Evolutionary conservation across 2,888 invertebrate species (phyloP).

Genomic region (Clusia tigrina): DNA sequence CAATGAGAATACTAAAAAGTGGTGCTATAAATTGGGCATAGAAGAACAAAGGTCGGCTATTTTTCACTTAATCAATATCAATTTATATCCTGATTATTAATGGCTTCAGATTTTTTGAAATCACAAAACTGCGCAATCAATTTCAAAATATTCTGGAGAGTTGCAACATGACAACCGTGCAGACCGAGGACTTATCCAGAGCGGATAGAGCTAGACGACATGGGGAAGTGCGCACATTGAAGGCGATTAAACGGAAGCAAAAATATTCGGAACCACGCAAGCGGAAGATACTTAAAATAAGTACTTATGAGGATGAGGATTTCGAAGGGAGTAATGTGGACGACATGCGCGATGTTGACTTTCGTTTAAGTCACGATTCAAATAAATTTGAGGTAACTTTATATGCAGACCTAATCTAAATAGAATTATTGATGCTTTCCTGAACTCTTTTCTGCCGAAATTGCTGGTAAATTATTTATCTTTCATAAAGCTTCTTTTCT

Average conservation of each 20-base stretch:
- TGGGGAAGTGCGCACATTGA: constrained; percentile 88
- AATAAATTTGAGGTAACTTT: constrained; percentile 77
- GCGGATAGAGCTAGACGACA: constrained; percentile 82
- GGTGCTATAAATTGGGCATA: constrained; percentile 89
- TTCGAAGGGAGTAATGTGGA: constrained; percentile 67
- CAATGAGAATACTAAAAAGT: constrained; percentile 70
- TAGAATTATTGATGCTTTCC: constrained; percentile 42
- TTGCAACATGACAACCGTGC: constrained; percentile 69
- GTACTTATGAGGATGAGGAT: constrained; percentile 55
- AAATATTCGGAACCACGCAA: constrained; percentile 76
- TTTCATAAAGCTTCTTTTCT: no score
- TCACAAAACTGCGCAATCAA: constrained; percentile 90
- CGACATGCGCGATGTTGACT: constrained; percentile 88
- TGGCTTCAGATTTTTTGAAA: constrained; percentile 80
- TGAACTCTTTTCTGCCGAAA: no score
- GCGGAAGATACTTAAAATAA: constrained; percentile 67
- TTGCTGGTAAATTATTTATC: no score
- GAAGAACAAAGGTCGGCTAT: constrained; percentile 83
- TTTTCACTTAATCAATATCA: no score
- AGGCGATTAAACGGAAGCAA: constrained; percentile 79
- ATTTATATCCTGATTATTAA: constrained; percentile 6
- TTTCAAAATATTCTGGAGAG: constrained; percentile 83
- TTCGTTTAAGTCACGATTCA: constrained; percentile 80
- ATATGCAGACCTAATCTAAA: constrained; percentile 1
- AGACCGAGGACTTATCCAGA: constrained; percentile 67